A percentile compares a stretch with the other conserved stretches of the same genome.
Conservation (phyloP, 2,113 vertebrate species). For the Dasyornis broadbenti region DNA sequence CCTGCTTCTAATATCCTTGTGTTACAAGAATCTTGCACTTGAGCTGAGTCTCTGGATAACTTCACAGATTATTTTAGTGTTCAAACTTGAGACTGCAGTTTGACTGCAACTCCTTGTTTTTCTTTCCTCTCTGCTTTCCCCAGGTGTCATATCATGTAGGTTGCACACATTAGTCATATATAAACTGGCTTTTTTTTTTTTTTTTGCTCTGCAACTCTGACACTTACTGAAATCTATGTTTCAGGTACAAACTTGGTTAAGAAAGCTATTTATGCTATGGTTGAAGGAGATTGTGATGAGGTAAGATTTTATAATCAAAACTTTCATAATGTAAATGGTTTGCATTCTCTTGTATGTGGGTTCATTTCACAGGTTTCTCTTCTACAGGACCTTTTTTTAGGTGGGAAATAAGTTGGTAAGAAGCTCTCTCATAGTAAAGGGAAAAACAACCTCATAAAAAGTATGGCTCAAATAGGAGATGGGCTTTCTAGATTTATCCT, state of each 20-base stretch:
- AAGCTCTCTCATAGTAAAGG: background rate
- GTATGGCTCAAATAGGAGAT: background rate
- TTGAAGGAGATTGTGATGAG: constrained; percentile 99
- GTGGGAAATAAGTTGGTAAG: background rate
- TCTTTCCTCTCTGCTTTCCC: background rate
- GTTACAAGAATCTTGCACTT: constrained; percentile 28
- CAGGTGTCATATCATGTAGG: background rate
- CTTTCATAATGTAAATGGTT: background rate
- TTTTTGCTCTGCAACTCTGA: constrained; percentile 27
- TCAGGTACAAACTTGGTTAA: constrained; percentile 99
- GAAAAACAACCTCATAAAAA: background rate
- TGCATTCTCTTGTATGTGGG: background rate
- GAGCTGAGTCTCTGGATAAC: constrained; percentile 29
- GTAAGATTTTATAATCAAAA: constrained; percentile 74
- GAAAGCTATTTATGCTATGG: constrained; percentile 99
- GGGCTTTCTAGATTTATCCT: background rate
- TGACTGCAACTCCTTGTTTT: background rate
- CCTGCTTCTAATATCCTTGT: constrained; percentile 43
- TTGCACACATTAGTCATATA: background rate
- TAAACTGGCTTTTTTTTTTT: background rate
- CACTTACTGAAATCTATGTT: constrained; percentile 63
- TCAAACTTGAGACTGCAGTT: background rate
- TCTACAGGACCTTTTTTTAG: background rate
- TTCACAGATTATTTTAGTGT: background rate
- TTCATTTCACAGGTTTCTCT: constrained; percentile 12